phyloP scores from a whole-genome alignment of 2,888 invertebrate genomes.

The Opisthograptis luteolata region DNA sequence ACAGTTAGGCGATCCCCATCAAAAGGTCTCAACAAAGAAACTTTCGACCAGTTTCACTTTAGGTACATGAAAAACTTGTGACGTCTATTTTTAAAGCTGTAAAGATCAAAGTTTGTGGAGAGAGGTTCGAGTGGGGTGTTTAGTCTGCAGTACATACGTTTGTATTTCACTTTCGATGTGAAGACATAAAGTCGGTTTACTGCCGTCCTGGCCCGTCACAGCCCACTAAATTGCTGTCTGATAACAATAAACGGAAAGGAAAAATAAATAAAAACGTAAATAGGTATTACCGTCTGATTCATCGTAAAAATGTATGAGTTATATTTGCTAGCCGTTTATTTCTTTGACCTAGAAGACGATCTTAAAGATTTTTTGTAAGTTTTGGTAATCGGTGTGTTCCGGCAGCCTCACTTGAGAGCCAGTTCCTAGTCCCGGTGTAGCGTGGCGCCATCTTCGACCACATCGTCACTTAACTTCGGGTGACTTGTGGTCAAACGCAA shows the following conservation, averaged over 20 bases:
- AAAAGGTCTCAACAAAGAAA: conserved; percentile 22
- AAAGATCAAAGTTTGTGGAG: conserved; percentile 31
- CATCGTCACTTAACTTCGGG: no score
- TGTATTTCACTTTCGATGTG: conserved; percentile 45
- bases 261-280: conserved; percentile 44
- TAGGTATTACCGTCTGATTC: conserved; percentile 38
- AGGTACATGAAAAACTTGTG: conserved; percentile 9
- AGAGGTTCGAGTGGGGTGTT: conserved; percentile 20
- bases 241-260: conserved; percentile 47
- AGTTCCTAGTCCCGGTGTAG: no score
- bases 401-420: no score
- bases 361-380: no score
- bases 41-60: conserved; percentile 12
- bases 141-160: conserved; percentile 35
- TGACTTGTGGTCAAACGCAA: no score
- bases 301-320: conserved; percentile 29
- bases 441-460: no score
- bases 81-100: conserved; percentile 17
- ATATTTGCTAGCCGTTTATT: background rate
- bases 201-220: conserved; percentile 32
- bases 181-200: conserved; percentile 47
- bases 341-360: background rate
- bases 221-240: conserved; percentile 47
- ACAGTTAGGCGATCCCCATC: conserved; percentile 33
- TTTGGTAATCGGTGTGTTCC: no score